Evolutionary conservation across 2,113 vertebrate species (phyloP).

Genomic region (Trematocara stigmaticum): DNA sequence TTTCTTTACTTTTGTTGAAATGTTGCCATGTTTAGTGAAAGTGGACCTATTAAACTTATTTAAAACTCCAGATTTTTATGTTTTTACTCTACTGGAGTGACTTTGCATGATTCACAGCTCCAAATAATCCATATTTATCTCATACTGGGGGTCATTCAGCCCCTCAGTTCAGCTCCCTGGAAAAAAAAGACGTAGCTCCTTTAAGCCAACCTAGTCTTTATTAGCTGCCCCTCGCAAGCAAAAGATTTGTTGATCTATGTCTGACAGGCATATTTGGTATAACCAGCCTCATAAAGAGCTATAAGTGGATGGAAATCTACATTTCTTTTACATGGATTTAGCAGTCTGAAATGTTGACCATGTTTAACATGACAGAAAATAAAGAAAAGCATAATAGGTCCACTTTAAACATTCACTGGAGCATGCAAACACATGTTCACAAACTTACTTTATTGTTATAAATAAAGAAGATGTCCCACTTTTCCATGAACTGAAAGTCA

Average conservation of each 20-base stretch:
- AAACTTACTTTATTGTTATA: conserved; percentile 1
- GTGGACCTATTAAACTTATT: neutral
- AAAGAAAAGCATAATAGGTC: neutral
- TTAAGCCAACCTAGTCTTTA: neutral
- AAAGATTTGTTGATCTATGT: neutral
- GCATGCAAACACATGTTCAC: neutral
- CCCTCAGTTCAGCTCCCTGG: neutral
- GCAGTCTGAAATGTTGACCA: neutral
- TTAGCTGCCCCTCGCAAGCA: neutral
- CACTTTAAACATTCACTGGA: neutral
- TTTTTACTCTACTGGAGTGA: neutral
- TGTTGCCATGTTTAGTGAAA: neutral
- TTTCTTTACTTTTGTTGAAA: neutral
- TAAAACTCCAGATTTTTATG: neutral
- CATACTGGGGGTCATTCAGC: neutral
- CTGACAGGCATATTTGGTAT: neutral
- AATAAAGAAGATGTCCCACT: neutral
- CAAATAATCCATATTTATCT: neutral
- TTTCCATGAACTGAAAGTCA: neutral
- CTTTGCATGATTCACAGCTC: neutral
- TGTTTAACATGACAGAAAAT: neutral
- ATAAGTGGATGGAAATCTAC: neutral
- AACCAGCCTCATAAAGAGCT: neutral
- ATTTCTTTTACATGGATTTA: neutral
- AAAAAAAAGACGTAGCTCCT: accelerated